Base-by-base conservation (phyloP, 2,888 invertebrate species). In the Tholera decimalis region DNA sequence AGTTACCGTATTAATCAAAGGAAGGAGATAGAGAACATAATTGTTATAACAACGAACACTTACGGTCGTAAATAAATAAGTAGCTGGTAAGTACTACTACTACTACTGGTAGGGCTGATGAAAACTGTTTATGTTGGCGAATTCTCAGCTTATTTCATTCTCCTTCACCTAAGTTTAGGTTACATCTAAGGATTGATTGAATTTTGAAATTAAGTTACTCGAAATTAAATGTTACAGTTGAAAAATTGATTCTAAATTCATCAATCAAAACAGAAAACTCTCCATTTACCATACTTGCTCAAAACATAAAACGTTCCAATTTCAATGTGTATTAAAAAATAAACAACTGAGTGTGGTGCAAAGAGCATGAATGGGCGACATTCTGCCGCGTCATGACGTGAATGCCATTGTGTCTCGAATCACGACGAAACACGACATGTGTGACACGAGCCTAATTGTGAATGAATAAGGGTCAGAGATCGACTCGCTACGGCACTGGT, bases 381-480 rank as follows among this genome's bases (percentile, higher is more conserved):
- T 93, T 92, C 87, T 89, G 95, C 88, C 83, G 84, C 88, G 89
- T 95, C 95, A 95, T 91, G 91, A 87, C 93, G 91, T 88, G 90
- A 91, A 92, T 91, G 88, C 93, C 92, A 94, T 95, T 94, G 94
- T 95, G 92, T 89, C 89, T 91, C 87, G 86, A 87, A 92, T 91
- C 93, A 93, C 91, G 90, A 89, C 86, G 63, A 73, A 91, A 91
- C 93, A 93, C 91, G 88, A 89, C 89, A 90, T 66, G 70, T 64
- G 77, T 80, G 83, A 92, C 92, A 92, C 86, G 88, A 86, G 86
- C 85, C 91, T 94, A 93, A 95, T 95, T 95, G 93, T 94, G 92
- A 94, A 94, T 94, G 93, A 93, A 93, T 91, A 85, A 83, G 90
- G 95, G 93, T 94, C 93, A 95, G 85, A 93, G 94, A 93, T 93